Base-by-base conservation (phyloP, 2,888 invertebrate genomes). In the Syrphus vitripennis region DNA sequence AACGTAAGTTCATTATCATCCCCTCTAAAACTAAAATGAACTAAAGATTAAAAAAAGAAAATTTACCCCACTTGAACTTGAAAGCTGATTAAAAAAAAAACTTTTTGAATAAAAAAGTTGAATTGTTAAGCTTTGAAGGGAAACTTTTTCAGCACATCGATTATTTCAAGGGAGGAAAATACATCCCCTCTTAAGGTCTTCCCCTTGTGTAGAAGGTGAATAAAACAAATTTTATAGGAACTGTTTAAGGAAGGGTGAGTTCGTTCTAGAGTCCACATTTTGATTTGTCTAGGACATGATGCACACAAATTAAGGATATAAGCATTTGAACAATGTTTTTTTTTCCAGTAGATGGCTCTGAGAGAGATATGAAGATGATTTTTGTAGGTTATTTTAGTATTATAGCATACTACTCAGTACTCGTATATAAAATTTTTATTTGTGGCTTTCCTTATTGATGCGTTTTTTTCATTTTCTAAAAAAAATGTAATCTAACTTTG, bases 131-230 rank as follows among this genome's bases (percentile, higher is more conserved):
- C 70, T 63, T 77, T 37, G 3, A 9, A n/a, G 31, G 19, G 16
- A 21, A n/a, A 67, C 72, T 77, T 72, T 67, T 77, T 83, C 77
- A 83, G 82, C 82, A 34, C 4, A 29, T 65, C 14, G 29, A 63
- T 42, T 42, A 21, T 7, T 21, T 34, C 4, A 12, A 14, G 5
- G 14, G 29, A 1, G 3, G 6, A 34, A n/a, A n/a, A n/a, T n/a
- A 59, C 34, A 14, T 1, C 34, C 57, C 57, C 34, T 14, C 19
- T 19, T 6, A 3, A 48, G 10, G 21, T 5, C 10, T 57, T 34
- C 57, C 16, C 34, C 57, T n/a, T n/a, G n/a, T 6, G 21, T 1
- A 37, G 37, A 21, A 59, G 59, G 59, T 1, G 14, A 37, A 14
- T 19, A 19, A 16, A 6, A 4, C 3, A 14, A 1, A 0, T 7